A percentile compares a stretch with the other conserved stretches of the same genome.
These are phyloP conservation scores for Remorina albescens DNA, from an alignment of 2,797 vertebrate genomes.

Conservation along the genomic window DNA sequence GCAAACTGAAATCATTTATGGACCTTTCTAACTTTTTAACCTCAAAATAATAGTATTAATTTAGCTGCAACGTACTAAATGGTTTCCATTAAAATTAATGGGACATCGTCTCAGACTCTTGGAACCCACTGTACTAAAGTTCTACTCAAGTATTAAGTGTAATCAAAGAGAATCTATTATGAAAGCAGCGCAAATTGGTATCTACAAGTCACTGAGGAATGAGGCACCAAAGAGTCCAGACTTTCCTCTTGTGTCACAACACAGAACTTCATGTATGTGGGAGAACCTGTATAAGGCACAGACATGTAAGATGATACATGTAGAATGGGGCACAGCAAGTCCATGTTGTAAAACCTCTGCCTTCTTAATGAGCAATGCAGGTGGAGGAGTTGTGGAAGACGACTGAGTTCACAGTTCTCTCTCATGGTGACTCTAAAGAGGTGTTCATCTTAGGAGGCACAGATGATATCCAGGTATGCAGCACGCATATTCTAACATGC, in stretches of 20 bases:
- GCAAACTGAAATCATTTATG: too few species aligned
- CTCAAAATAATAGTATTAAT: too few species aligned
- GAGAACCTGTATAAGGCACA: background rate
- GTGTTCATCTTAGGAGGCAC: constrained; percentile 89
- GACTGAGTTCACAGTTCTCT: constrained; percentile 85
- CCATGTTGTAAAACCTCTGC: background rate
- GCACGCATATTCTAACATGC: background rate
- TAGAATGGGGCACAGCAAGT: background rate
- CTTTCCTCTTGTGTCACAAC: background rate
- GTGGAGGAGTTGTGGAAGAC: constrained; percentile 88
- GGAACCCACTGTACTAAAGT: background rate
- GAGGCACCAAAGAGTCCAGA: background rate
- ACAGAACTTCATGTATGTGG: constrained; percentile 4
- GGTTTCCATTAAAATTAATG: background rate
- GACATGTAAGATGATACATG: background rate
- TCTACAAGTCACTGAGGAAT: background rate
- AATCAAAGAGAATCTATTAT: background rate
- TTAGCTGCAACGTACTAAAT: too few species aligned
- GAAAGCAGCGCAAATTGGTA: background rate
- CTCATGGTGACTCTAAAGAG: constrained; percentile 86
- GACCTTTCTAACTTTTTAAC: too few species aligned
- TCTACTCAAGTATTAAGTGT: background rate
- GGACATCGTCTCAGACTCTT: too few species aligned
- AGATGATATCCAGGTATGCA: constrained; percentile 88
- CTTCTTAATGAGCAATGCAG: constrained; percentile 55